Conservation (phyloP, 92 coral and sea anemone species). For the Metridium senile region DNA sequence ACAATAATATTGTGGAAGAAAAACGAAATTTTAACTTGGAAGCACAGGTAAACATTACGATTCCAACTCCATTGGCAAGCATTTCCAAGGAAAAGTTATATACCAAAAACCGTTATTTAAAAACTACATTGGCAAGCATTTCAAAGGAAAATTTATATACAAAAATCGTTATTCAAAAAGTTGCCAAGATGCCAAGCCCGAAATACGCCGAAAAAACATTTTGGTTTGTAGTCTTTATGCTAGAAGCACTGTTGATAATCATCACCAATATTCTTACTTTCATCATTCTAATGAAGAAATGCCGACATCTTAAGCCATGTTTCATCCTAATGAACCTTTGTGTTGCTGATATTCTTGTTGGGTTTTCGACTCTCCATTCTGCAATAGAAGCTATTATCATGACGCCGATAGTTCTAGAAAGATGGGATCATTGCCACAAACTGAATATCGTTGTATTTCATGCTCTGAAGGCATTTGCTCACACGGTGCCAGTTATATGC, state of each 20-base stretch:
- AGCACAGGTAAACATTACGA: too few relatives aligned
- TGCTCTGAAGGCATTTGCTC: background rate
- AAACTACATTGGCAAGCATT: too few relatives aligned
- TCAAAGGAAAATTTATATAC: too few relatives aligned
- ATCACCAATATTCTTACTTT: background rate
- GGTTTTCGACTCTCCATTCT: background rate
- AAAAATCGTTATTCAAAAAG: too few relatives aligned
- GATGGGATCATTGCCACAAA: background rate
- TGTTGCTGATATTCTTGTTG: background rate
- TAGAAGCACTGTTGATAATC: background rate
- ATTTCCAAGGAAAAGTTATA: too few relatives aligned
- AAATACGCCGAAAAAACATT: too few relatives aligned
- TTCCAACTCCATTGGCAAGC: too few relatives aligned
- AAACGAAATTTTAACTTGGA: too few relatives aligned
- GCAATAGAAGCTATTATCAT: background rate
- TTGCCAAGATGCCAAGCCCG: too few relatives aligned
- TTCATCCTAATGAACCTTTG: background rate
- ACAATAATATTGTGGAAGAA: too few relatives aligned
- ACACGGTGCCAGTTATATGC: background rate
- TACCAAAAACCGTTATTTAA: too few relatives aligned
- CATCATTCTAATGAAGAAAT: background rate
- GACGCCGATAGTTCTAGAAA: background rate
- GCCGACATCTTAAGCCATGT: background rate
- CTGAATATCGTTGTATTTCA: background rate
- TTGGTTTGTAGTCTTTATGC: background rate